These are phyloP conservation scores for Pagetopsis macropterus DNA, from an alignment of 2,797 vertebrate species.

Conservation along the genomic window DNA sequence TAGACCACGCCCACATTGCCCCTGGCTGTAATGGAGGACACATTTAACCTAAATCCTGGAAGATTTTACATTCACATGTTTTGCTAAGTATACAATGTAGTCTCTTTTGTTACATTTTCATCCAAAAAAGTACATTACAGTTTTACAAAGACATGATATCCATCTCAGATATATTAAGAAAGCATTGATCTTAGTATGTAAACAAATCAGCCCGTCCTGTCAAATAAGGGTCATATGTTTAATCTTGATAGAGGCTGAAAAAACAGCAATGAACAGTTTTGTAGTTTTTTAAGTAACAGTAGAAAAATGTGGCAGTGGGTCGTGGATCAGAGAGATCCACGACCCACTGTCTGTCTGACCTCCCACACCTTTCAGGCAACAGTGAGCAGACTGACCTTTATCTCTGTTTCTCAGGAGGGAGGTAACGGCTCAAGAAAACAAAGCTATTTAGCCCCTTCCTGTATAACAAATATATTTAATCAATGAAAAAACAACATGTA, in stretches of 20 bases:
- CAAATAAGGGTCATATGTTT: background rate
- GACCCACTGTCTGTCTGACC: too few relatives aligned
- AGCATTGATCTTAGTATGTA: background rate
- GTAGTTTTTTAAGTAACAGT: constrained; percentile 35
- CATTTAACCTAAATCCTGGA: constrained; percentile 1
- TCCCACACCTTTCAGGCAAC: constrained; percentile 73
- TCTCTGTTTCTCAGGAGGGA: constrained; percentile 53
- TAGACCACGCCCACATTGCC: constrained; percentile 69
- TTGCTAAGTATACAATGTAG: background rate
- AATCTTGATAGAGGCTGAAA: background rate
- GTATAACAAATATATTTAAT: constrained; percentile 14
- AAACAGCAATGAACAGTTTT: constrained; percentile 2
- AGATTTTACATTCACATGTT: constrained; percentile 24
- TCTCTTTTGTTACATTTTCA: background rate
- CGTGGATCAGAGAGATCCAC: constrained; percentile 43
- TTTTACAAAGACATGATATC: background rate
- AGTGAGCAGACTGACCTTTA: constrained; percentile 69
- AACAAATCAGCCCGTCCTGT: background rate
- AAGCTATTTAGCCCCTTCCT: constrained; percentile 30
- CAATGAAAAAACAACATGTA: constrained; percentile 15
- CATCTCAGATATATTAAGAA: background rate
- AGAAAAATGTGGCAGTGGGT: constrained; percentile 64
- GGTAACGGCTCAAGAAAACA: constrained; percentile 53
- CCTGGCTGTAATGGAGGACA: constrained; percentile 12
- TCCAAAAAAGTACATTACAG: background rate